Evolutionary conservation across 2,797 vertebrate genomes (phyloP).

Genomic region (Pangasius larnaudii): DNA sequence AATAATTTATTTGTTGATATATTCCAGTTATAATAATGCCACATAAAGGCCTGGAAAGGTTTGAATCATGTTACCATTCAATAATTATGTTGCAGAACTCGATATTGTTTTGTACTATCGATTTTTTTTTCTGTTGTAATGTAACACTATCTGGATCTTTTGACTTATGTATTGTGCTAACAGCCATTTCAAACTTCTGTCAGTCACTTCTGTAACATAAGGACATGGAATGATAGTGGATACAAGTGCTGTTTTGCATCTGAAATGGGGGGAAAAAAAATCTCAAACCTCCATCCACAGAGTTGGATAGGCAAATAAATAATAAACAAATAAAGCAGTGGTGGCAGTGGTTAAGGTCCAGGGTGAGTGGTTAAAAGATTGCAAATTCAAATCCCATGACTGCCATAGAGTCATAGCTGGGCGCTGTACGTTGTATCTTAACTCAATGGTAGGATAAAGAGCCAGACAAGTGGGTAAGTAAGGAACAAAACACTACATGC

Average conservation of each 20-base stretch:
- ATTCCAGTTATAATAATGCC: conserved; percentile 6
- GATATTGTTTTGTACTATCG: background rate
- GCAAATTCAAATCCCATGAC: background rate
- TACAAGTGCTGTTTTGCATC: background rate
- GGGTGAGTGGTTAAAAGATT: background rate
- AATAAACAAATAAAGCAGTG: background rate
- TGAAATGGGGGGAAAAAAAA: background rate
- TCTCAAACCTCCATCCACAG: background rate
- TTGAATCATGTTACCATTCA: background rate
- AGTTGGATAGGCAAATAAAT: conserved; percentile 10
- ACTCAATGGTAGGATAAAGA: too few relatives aligned
- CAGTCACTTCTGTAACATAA: background rate
- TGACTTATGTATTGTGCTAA: background rate
- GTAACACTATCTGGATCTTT: background rate
- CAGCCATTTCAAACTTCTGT: background rate
- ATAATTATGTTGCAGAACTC: background rate
- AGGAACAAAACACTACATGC: background rate
- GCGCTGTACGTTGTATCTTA: background rate
- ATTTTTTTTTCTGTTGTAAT: background rate
- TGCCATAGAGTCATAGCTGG: background rate
- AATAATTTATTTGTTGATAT: conserved; percentile 27
- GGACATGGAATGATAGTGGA: background rate
- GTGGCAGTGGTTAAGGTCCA: background rate
- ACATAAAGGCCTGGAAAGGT: background rate
- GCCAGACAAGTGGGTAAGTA: background rate